A percentile compares a stretch with the other conserved stretches of the same genome.
These are phyloP conservation scores for Champsocephalus gunnari DNA, from an alignment of 2,797 vertebrate genomes.

Conservation along the genomic window DNA sequence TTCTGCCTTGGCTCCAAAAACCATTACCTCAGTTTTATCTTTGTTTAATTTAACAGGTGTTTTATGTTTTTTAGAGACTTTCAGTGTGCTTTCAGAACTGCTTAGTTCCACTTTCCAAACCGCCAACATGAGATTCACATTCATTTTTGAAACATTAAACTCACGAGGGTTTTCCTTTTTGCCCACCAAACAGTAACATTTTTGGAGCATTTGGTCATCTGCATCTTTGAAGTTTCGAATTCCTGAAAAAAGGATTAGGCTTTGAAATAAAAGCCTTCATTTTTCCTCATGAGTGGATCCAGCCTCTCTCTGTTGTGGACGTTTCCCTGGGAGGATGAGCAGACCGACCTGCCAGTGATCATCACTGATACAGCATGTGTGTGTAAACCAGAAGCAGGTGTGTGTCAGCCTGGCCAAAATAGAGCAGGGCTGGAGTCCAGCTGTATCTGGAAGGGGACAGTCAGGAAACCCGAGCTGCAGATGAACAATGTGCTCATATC, in stretches of 20 bases:
- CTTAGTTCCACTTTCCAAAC: neutral
- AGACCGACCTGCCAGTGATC: constrained; percentile 26
- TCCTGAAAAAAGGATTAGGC: constrained; percentile 38
- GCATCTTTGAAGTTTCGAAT: constrained; percentile 62
- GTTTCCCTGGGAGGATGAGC: constrained; percentile 45
- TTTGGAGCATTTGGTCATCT: constrained; percentile 29
- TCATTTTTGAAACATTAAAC: neutral
- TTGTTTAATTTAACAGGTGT: too few species aligned
- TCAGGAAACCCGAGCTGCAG: constrained; percentile 45
- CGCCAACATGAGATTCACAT: neutral
- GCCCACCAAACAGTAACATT: constrained; percentile 27
- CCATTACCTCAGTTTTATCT: too few species aligned
- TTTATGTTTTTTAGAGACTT: neutral
- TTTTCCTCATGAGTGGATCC: constrained; percentile 57
- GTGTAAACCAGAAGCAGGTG: constrained; percentile 66
- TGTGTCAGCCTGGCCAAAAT: constrained; percentile 1
- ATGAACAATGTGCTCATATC: constrained; percentile 32
- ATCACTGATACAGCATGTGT: constrained; percentile 17
- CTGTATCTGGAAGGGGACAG: constrained; percentile 16
- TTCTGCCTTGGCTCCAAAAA: too few species aligned
- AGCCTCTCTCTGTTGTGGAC: constrained; percentile 31
- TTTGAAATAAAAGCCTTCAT: constrained; percentile 57
- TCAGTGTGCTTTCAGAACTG: neutral
- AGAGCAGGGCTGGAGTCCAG: constrained; percentile 13
- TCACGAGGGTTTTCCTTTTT: constrained; percentile 3